phyloP scores from a whole-genome alignment of 2,113 vertebrate species.

The Theristicus caerulescens region DNA sequence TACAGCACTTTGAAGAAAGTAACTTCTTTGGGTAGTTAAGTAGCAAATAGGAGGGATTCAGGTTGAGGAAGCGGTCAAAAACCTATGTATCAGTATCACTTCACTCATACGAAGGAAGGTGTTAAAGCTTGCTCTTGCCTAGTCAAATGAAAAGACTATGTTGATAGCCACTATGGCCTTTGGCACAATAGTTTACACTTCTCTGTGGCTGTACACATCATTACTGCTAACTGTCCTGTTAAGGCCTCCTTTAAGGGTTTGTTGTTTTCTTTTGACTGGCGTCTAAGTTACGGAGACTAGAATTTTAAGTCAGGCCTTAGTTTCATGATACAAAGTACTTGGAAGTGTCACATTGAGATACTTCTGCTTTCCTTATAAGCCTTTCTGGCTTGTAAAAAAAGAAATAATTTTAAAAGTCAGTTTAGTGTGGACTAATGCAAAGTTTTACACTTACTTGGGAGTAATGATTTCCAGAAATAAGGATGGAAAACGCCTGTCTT shows the following conservation, averaged over 20 bases:
- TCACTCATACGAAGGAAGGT: neutral
- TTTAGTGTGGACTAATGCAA: neutral
- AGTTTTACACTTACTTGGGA: neutral
- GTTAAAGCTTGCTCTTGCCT: neutral
- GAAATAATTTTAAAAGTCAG: neutral
- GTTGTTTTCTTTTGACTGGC: neutral
- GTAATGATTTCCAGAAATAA: neutral
- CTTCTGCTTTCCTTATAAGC: neutral
- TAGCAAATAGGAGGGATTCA: neutral
- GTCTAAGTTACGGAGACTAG: neutral
- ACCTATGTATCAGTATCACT: neutral
- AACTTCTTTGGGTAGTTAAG: neutral
- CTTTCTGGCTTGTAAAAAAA: neutral
- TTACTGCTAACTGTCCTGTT: neutral
- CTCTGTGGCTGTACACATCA: neutral
- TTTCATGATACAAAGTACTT: neutral
- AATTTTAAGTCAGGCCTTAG: neutral
- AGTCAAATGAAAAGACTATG: neutral
- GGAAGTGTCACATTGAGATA: neutral
- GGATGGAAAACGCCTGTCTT: neutral
- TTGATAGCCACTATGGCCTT: neutral
- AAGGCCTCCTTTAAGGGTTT: neutral
- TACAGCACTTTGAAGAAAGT: neutral
- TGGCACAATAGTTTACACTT: neutral
- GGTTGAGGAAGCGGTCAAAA: neutral